Evolutionary conservation across 2,888 invertebrate genomes (phyloP).

Genomic region (Drosophila austrosaltans): DNA sequence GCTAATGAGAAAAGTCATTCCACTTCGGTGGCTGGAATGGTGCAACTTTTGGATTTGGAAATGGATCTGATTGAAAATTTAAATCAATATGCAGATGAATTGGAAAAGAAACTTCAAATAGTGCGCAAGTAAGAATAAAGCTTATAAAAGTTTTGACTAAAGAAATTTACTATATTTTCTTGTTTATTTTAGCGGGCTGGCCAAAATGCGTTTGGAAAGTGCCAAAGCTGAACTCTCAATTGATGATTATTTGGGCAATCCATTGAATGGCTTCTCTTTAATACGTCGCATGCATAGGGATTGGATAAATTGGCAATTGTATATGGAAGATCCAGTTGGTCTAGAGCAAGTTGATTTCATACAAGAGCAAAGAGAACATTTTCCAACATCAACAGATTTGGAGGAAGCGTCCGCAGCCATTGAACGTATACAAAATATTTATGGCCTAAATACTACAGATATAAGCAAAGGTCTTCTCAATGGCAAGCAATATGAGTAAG

Average conservation of each 20-base stretch:
- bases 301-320: slow-evolving; percentile 75
- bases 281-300: slow-evolving; percentile 78
- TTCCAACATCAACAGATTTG: slow-evolving; percentile 94
- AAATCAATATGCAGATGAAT: slow-evolving; percentile 61
- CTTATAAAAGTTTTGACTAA: neutral
- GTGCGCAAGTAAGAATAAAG: slow-evolving; percentile 61
- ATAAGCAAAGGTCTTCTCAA: slow-evolving; percentile 92
- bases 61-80: slow-evolving; percentile 68
- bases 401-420: slow-evolving; percentile 96
- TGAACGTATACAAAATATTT: slow-evolving; percentile 95
- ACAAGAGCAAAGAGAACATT: slow-evolving; percentile 35
- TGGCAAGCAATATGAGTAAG: slow-evolving; percentile 89
- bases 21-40: slow-evolving; percentile 79
- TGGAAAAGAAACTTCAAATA: slow-evolving; percentile 66
- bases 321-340: slow-evolving; percentile 66
- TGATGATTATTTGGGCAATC: slow-evolving; percentile 75
- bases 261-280: slow-evolving; percentile 72
- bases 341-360: slow-evolving; percentile 50
- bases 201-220: slow-evolving; percentile 63
- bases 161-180: neutral
- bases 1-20: slow-evolving; percentile 64
- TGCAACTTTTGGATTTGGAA: slow-evolving; percentile 68
- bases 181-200: slow-evolving; percentile 45
- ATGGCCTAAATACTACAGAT: slow-evolving; percentile 91
- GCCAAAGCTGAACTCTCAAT: slow-evolving; percentile 48